Conservation (phyloP, 1,140 invertebrate species). For the Phocides pigmalion region DNA sequence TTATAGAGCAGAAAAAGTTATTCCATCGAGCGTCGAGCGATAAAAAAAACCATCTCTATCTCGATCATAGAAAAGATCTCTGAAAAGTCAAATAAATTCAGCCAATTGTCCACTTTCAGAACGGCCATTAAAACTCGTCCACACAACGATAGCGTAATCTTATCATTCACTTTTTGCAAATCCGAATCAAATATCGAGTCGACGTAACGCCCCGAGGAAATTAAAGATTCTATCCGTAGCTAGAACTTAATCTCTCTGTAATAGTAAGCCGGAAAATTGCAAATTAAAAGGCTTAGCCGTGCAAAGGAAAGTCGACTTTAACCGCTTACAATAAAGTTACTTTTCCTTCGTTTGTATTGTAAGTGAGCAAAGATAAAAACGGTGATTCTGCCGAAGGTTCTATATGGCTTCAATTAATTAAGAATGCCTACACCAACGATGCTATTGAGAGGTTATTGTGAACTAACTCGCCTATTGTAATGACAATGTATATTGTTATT, state of each 20-base stretch:
- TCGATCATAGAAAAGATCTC: background rate
- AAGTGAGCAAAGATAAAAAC: conserved; percentile 57
- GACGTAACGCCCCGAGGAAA: conserved; percentile 67
- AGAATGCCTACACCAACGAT: conserved; percentile 48
- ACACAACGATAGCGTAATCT: conserved; percentile 23
- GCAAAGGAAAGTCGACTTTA: conserved; percentile 34
- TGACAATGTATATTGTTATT: no score
- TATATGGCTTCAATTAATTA: conserved; percentile 69
- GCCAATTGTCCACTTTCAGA: background rate
- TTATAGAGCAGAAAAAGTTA: no score
- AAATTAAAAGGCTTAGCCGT: conserved; percentile 60
- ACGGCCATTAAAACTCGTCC: conserved; percentile 6
- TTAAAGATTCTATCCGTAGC: conserved; percentile 75
- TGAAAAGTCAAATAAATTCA: background rate
- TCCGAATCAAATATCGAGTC: conserved; percentile 59
- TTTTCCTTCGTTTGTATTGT: conserved; percentile 19
- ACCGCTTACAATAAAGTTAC: conserved; percentile 13
- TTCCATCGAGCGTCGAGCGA: no score
- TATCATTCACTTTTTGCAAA: conserved; percentile 46
- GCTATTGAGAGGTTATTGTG: conserved; percentile 40
- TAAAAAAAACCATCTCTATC: no score
- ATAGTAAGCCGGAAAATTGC: conserved; percentile 74
- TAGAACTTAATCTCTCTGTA: conserved; percentile 70
- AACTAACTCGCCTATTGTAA: background rate
- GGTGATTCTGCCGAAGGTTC: conserved; percentile 54